These are phyloP conservation scores for Craterocephalus amniculus DNA, from an alignment of 2,797 vertebrate genomes.

Conservation along the genomic window DNA sequence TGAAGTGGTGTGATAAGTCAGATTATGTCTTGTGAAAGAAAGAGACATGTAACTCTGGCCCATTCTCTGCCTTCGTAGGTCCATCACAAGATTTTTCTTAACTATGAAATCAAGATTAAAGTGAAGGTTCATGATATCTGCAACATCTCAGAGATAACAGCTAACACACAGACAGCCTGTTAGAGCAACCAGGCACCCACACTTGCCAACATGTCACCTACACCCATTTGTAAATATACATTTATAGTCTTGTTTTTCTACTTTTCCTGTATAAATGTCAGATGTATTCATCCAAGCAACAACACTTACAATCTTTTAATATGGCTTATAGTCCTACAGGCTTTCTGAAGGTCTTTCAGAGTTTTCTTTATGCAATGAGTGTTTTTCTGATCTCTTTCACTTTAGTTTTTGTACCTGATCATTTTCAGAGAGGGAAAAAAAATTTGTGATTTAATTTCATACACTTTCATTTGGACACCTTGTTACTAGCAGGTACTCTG, in stretches of 20 bases:
- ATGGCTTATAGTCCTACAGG: too few species aligned
- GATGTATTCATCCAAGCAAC: too few species aligned
- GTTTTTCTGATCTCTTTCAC: too few species aligned
- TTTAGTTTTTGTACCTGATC: too few species aligned
- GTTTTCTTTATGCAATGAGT: too few species aligned
- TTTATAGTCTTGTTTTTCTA: too few species aligned
- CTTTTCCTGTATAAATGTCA: neutral
- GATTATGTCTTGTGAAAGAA: constrained; percentile 43
- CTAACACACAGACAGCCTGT: constrained; percentile 14
- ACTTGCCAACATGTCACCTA: neutral
- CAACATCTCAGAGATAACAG: constrained; percentile 31
- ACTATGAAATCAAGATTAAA: constrained; percentile 13
- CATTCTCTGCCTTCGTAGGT: constrained; percentile 13
- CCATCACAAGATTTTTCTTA: neutral
- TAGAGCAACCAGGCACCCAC: neutral
- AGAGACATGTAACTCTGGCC: constrained; percentile 40
- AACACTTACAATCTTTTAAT: too few species aligned
- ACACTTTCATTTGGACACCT: too few species aligned
- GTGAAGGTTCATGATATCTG: constrained; percentile 21
- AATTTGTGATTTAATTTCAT: neutral
- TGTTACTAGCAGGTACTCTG: neutral
- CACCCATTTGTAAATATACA: neutral
- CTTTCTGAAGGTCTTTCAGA: too few species aligned
- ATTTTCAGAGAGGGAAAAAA: too few species aligned
- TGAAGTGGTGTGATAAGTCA: constrained; percentile 42